Evolutionary conservation across 2,888 invertebrate species (phyloP).

Genomic region (Caenorhabditis sp.): DNA sequence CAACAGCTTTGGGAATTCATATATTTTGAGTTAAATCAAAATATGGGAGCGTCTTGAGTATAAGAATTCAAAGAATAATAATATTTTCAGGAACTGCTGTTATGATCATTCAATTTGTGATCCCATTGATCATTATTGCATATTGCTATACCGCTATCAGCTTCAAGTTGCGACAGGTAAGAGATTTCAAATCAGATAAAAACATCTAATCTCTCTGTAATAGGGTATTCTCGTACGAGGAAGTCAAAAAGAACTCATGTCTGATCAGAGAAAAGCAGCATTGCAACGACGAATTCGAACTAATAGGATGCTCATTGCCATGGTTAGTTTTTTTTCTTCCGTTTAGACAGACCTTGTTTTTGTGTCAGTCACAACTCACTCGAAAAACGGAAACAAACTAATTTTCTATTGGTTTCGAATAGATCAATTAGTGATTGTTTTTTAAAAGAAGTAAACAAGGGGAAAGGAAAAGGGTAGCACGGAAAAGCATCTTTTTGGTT

Average conservation of each 20-base stretch:
- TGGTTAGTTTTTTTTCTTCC: slow-evolving; percentile 75
- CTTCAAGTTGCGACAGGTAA: slow-evolving; percentile 47
- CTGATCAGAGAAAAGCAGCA: slow-evolving; percentile 62
- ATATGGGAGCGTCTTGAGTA: no score
- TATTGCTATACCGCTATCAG: slow-evolving; percentile 68
- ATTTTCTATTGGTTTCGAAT: neutral
- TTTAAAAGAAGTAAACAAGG: neutral
- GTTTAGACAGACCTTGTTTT: neutral
- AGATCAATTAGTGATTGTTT: neutral
- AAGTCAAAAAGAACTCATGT: slow-evolving; percentile 46
- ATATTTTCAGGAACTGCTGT: slow-evolving; percentile 66
- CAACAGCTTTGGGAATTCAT: no score
- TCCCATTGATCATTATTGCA: slow-evolving; percentile 64
- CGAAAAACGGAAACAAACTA: neutral
- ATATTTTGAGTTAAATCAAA: no score
- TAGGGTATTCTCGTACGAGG: slow-evolving; percentile 58
- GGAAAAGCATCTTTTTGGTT: neutral
- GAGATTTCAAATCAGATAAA: no score
- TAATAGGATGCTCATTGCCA: slow-evolving; percentile 95
- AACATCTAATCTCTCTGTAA: neutral
- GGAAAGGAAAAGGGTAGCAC: no score
- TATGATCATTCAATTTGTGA: slow-evolving; percentile 65
- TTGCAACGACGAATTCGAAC: slow-evolving; percentile 85
- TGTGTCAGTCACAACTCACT: neutral
- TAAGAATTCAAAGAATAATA: no score